phyloP scores from a whole-genome alignment of 2,797 vertebrate genomes.

The Otolemur crassicaudatus region DNA sequence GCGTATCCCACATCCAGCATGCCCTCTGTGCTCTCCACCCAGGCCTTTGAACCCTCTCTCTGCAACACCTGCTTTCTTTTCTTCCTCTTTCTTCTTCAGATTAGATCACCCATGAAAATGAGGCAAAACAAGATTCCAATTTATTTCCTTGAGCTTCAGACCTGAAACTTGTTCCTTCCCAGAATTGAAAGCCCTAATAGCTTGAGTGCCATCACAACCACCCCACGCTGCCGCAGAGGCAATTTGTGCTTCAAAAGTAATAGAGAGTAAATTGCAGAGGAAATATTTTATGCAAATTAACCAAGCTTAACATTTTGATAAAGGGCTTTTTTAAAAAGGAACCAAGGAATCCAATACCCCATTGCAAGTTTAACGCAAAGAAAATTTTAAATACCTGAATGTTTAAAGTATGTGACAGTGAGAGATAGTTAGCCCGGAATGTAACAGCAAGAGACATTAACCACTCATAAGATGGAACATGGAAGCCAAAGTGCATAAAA shows the following conservation, averaged over 20 bases:
- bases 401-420: constrained; percentile 69
- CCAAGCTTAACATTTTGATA: constrained; percentile 85
- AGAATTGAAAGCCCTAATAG: constrained; percentile 78
- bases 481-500: constrained; percentile 54
- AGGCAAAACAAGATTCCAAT: constrained; percentile 79
- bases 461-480: constrained; percentile 52
- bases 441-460: constrained; percentile 68
- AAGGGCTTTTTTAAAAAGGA: constrained; percentile 72
- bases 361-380: constrained; percentile 80
- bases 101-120: constrained; percentile 74
- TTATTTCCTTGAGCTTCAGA: constrained; percentile 80
- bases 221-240: constrained; percentile 73
- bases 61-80: constrained; percentile 29
- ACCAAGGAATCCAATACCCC: constrained; percentile 73
- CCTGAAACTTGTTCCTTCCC: constrained; percentile 81
- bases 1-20: not conserved
- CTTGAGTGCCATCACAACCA: constrained; percentile 77
- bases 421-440: constrained; percentile 49
- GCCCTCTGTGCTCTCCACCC: not conserved
- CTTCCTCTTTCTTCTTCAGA: constrained; percentile 70
- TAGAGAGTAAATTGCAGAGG: constrained; percentile 81
- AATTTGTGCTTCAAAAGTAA: constrained; percentile 85
- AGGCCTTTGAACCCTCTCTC: not conserved
- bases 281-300: constrained; percentile 88
- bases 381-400: constrained; percentile 73